Conservation (phyloP, 2,113 vertebrate genomes). For the Hypocryptadius cinnamomeus region DNA sequence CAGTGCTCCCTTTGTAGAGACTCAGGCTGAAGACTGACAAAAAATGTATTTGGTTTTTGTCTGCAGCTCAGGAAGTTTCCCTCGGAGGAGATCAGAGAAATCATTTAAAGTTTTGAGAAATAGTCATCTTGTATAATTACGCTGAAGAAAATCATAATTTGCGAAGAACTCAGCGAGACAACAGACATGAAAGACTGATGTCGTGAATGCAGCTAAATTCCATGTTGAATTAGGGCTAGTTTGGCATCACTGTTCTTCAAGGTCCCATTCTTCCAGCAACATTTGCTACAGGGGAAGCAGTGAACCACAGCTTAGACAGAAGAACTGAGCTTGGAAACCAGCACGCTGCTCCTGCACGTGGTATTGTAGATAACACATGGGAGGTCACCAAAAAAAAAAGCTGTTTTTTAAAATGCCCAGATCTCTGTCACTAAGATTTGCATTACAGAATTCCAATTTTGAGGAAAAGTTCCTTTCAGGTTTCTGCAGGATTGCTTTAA, state of each 20-base stretch:
- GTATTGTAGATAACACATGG: not conserved
- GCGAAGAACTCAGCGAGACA: not conserved
- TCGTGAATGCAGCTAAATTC: not conserved
- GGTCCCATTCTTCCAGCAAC: not conserved
- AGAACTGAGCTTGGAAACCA: not conserved
- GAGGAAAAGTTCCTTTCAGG: not conserved
- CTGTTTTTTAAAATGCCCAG: not conserved
- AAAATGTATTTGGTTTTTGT: not conserved
- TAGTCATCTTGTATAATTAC: not conserved
- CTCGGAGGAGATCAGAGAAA: not conserved
- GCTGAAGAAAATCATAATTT: not conserved
- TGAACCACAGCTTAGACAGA: not conserved
- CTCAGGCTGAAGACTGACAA: not conserved
- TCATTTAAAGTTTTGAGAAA: not conserved
- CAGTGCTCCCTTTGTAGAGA: constrained; percentile 18
- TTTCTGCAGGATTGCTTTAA: not conserved
- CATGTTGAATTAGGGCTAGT: not conserved
- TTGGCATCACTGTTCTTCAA: not conserved
- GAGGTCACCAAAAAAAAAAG: not conserved
- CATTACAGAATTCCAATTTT: not conserved
- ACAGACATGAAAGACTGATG: not conserved
- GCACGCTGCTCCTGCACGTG: fast-evolving
- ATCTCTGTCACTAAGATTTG: not conserved
- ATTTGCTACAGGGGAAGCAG: not conserved
- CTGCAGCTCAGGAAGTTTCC: not conserved